Conservation (phyloP, 2,797 vertebrate species). For the Garrulus glandarius region DNA sequence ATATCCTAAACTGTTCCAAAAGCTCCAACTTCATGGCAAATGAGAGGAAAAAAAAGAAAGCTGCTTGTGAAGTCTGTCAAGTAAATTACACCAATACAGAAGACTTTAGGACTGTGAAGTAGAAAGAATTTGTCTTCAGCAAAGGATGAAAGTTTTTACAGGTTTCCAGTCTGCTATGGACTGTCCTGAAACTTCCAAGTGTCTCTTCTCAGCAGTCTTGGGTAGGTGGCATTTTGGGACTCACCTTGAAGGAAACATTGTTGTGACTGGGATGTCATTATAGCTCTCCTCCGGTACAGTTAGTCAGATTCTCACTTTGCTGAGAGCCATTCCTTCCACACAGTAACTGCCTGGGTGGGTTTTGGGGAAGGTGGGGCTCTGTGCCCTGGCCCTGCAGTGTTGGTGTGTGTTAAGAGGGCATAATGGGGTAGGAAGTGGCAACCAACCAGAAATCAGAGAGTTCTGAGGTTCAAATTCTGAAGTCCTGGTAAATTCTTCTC, state of each 20-base stretch:
- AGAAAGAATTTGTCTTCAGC: neutral
- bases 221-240: neutral
- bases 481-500: neutral
- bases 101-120: neutral
- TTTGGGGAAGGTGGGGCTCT: neutral
- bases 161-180: neutral
- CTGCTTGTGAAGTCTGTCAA: neutral
- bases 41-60: neutral
- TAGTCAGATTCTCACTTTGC: neutral
- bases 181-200: neutral
- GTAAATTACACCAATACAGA: neutral
- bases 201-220: neutral
- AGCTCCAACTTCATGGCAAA: neutral
- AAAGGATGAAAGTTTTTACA: neutral
- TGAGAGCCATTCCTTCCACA: neutral
- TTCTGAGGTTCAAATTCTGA: neutral
- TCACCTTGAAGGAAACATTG: neutral
- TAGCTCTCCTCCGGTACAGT: neutral
- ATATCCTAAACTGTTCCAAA: neutral
- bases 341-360: neutral
- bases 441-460: neutral
- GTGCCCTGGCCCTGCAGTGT: neutral
- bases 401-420: neutral
- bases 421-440: neutral
- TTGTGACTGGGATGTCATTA: neutral